A percentile compares a stretch with the other conserved stretches of the same genome.
These are phyloP conservation scores for Apodemia zela DNA, from an alignment of 2,888 invertebrate species.

Conservation along the genomic window DNA sequence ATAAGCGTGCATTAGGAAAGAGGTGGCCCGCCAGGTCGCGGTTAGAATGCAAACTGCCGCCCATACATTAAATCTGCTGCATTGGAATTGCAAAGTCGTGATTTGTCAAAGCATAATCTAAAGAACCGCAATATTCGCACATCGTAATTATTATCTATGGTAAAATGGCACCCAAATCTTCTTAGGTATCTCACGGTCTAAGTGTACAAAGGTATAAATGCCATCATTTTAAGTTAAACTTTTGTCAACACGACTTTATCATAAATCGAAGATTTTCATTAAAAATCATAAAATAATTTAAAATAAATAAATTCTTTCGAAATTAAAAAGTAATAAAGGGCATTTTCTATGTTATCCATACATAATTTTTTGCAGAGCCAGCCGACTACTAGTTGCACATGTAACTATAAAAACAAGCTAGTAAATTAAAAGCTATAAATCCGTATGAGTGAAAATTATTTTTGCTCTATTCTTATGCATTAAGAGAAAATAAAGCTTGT, in stretches of 20 bases:
- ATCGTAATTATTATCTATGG: constrained; percentile 78
- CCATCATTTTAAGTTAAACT: constrained; percentile 19
- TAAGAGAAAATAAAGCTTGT: too few species aligned
- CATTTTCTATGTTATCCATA: too few species aligned
- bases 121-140: constrained; percentile 79
- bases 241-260: not conserved
- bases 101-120: constrained; percentile 81
- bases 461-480: too few species aligned
- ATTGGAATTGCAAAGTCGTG: constrained; percentile 80
- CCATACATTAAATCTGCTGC: constrained; percentile 80
- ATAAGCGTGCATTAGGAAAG: constrained; percentile 81
- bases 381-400: too few species aligned
- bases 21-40: constrained; percentile 77
- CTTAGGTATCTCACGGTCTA: constrained; percentile 52
- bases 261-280: not conserved
- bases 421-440: too few species aligned
- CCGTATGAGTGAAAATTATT: too few species aligned
- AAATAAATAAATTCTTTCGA: not conserved
- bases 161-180: constrained; percentile 75
- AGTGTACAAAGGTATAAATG: constrained; percentile 29
- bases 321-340: too few species aligned
- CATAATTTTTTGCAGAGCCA: too few species aligned
- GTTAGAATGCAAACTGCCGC: constrained; percentile 80
- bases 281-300: not conserved
- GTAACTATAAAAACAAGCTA: too few species aligned